Conservation (phyloP, 2,888 invertebrate species). For the Ormia ochracea region DNA sequence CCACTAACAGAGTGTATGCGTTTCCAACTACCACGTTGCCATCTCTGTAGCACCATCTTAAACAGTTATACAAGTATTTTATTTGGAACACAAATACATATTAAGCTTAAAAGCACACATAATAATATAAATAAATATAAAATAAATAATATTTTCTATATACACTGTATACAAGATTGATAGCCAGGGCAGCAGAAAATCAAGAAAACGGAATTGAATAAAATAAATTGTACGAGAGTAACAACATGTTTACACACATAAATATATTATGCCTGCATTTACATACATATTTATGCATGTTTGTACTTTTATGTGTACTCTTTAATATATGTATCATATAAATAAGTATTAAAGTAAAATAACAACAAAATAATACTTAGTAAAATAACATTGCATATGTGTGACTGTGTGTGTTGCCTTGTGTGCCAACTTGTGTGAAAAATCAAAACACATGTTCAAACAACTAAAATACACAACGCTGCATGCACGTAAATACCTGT, state of each 20-base stretch:
- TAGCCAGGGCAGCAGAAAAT: slow-evolving; percentile 59
- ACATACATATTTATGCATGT: neutral
- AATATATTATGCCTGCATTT: slow-evolving; percentile 13
- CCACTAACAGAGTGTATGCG: too few species aligned
- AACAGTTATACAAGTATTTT: too few species aligned
- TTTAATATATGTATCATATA: neutral
- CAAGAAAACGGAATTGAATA: neutral
- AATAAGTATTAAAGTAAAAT: neutral
- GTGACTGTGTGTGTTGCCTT: neutral
- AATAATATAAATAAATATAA: slow-evolving; percentile 35
- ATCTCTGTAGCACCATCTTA: too few species aligned
- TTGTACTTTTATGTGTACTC: neutral
- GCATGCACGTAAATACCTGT: neutral
- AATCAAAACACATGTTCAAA: slow-evolving; percentile 22
- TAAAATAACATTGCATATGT: neutral
- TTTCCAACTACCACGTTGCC: too few species aligned
- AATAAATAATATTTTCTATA: slow-evolving; percentile 61
- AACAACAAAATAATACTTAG: neutral
- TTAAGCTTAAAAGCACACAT: too few species aligned
- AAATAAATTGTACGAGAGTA: slow-evolving; percentile 8
- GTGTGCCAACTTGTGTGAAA: neutral
- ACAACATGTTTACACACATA: slow-evolving; percentile 8
- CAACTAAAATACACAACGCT: neutral
- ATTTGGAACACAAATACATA: too few species aligned
- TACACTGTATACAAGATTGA: slow-evolving; percentile 62